Conservation (phyloP, 1,140 invertebrate genomes). For the Bombus picipes region DNA sequence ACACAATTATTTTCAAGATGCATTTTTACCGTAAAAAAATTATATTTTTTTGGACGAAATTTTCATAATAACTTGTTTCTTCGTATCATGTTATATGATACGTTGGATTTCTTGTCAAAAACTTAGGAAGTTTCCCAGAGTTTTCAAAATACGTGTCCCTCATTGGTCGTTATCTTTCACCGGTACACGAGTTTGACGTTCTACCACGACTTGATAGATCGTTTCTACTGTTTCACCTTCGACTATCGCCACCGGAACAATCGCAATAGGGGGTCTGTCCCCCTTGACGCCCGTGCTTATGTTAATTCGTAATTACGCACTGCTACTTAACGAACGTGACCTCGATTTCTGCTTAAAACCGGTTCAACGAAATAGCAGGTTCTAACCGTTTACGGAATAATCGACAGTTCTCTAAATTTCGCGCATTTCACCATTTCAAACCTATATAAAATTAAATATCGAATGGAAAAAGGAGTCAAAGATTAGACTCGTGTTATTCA, state of each 20-base stretch:
- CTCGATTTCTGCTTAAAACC: background rate
- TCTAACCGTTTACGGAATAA: background rate
- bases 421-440: background rate
- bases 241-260: slow-evolving; percentile 32
- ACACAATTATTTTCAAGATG: too few relatives aligned
- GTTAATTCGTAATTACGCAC: slow-evolving; percentile 36
- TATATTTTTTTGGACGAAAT: background rate
- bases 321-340: background rate
- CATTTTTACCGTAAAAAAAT: background rate
- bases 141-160: slow-evolving; percentile 4
- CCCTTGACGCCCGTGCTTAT: slow-evolving; percentile 13
- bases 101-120: too few relatives aligned
- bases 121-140: background rate
- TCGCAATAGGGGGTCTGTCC: slow-evolving; percentile 21
- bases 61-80: background rate
- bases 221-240: slow-evolving; percentile 7
- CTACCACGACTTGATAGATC: slow-evolving; percentile 16
- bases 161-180: slow-evolving; percentile 10
- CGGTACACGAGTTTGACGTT: slow-evolving; percentile 3
- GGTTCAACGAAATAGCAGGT: background rate
- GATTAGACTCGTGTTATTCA: too few relatives aligned
- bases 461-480: too few relatives aligned
- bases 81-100: too few relatives aligned
- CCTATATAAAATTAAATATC: too few relatives aligned
- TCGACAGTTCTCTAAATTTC: background rate